A percentile compares a stretch with the other conserved stretches of the same genome.
Conservation (phyloP, 2,888 invertebrate genomes). For the Sphecodes monilicornis region DNA sequence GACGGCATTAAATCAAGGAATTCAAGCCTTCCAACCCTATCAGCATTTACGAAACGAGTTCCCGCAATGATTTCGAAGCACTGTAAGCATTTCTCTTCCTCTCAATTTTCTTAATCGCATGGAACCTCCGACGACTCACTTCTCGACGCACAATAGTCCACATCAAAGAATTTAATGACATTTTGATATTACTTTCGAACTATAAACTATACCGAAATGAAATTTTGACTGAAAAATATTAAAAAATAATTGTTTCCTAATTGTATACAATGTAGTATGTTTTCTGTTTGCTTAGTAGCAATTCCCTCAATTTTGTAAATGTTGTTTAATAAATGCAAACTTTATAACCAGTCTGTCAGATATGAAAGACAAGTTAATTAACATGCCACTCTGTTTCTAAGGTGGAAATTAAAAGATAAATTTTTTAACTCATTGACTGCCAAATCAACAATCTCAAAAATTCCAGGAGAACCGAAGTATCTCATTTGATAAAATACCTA, state of each 20-base stretch:
- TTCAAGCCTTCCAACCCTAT: neutral
- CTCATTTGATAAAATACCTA: too few relatives aligned
- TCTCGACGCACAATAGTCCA: too few relatives aligned
- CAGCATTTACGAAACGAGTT: neutral
- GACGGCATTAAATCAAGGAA: neutral
- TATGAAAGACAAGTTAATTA: too few relatives aligned
- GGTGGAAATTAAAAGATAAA: too few relatives aligned
- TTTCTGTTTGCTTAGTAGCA: neutral
- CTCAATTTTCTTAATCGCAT: constrained; percentile 31
- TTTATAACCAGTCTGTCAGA: too few relatives aligned
- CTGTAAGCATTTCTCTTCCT: neutral
- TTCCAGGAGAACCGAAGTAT: too few relatives aligned
- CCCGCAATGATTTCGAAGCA: neutral
- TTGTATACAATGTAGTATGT: neutral
- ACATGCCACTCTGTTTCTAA: too few relatives aligned
- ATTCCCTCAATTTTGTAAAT: too few relatives aligned
- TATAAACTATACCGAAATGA: neutral
- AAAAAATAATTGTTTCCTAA: neutral
- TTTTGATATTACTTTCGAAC: neutral
- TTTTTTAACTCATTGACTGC: too few relatives aligned
- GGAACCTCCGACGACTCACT: neutral
- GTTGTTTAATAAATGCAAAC: too few relatives aligned
- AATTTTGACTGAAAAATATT: neutral
- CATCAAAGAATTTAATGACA: too few relatives aligned
- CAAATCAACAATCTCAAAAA: too few relatives aligned